Percentiles rank a stretch among this genome's conserved stretches.
These are phyloP conservation scores for Falco punctatus DNA, from an alignment of 2,113 vertebrate species.

Conservation along the genomic window DNA sequence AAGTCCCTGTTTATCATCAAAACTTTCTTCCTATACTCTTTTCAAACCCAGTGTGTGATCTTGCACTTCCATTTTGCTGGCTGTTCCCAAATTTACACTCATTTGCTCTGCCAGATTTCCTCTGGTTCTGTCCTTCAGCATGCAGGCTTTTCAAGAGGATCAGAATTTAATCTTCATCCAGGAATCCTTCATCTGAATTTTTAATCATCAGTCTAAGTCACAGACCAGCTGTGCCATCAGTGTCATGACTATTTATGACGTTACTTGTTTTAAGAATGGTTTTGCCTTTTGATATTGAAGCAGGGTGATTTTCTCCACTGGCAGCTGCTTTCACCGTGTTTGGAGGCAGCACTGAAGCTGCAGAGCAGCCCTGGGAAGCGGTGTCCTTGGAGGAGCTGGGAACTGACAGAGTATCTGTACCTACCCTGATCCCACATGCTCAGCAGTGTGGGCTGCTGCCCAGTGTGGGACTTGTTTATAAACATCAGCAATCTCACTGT, in stretches of 20 bases:
- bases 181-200: neutral
- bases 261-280: neutral
- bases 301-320: neutral
- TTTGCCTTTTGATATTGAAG: neutral
- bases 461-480: neutral
- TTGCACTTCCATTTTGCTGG: neutral
- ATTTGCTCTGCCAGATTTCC: neutral
- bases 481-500: neutral
- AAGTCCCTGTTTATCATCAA: neutral
- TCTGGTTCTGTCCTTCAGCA: neutral
- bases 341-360: neutral
- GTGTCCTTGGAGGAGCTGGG: neutral
- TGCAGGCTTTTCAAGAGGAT: neutral
- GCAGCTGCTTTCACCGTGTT: neutral
- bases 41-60: neutral
- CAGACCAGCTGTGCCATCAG: neutral
- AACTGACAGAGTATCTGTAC: neutral
- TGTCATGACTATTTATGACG: neutral
- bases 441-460: neutral
- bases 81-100: neutral
- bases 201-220: neutral
- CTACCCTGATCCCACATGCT: no score
- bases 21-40: neutral
- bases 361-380: neutral
- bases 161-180: neutral